Base-by-base conservation (phyloP, 1,140 invertebrate genomes). In the Macrosteles quadrilineatus region DNA sequence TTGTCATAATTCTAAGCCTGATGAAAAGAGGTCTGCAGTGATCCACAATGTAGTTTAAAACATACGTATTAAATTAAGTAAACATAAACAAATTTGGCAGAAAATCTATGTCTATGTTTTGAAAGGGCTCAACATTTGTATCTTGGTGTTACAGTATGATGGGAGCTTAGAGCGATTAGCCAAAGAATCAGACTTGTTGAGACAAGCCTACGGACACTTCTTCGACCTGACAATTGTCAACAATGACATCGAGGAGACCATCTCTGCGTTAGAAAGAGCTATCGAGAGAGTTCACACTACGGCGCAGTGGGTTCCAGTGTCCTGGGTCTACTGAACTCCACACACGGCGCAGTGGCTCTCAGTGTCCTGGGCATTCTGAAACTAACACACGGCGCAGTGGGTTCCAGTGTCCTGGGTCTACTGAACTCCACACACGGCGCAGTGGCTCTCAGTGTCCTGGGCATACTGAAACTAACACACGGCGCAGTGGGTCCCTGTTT, bases 181-280 rank as follows among this genome's bases (percentile, higher is more conserved):
- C 12, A 95, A 95, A 77, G 97, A 99, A 81, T 98, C 96, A 29
- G 96, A 99, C 75, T 89, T 97, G 79, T 83, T 99, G 64, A 91
- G 94, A 57, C 93, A 96, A 78, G 93, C 96, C 30, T 99, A 98
- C 82, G 96, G 97, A 23, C 97, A 99, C 81, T 96, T 95, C 82
- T 99, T 99, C 84, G 98, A 99, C 81, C 84, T 98, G 81, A 96
- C 94, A 55, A 97, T 99, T 77, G 93, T 98, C 23, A 99, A 99
- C 86, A 98, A 98, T 85, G 97, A 99, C 83, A 99, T 99, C 73
- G 97, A 99, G 79, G 97, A 99, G 81, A 99, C 98, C 36, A 98
- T 99, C 76, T 87, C 88, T 31, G 90, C 93, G 68, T 82, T 99
- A 73, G 96, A 99, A 79, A 87, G 89, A 66, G 91, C 95, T 23